Evolutionary conservation across 2,797 vertebrate species (phyloP).

Genomic region (Acrossocheilus fasciatus): DNA sequence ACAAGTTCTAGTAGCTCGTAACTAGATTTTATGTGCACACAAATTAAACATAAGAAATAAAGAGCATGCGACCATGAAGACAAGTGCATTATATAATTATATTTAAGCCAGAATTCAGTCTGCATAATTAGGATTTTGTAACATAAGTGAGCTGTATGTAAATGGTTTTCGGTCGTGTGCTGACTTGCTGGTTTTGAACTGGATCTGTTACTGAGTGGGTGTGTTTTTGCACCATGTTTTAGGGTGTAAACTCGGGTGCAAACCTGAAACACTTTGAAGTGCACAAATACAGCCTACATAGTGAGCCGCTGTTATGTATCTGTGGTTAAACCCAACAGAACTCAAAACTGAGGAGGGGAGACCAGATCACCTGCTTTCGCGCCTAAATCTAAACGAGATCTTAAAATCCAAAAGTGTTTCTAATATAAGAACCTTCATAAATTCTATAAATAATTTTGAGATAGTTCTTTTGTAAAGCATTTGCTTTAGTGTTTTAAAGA

Average conservation of each 20-base stretch:
- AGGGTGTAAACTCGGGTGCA: constrained; percentile 49
- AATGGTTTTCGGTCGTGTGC: background rate
- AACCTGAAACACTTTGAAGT: constrained; percentile 59
- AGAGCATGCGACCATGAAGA: background rate
- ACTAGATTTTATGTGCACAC: background rate
- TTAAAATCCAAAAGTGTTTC: background rate
- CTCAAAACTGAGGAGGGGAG: constrained; percentile 8
- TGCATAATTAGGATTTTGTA: background rate
- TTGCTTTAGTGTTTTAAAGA: background rate
- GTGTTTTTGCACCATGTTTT: constrained; percentile 42
- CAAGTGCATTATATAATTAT: too few relatives aligned
- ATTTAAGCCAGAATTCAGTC: background rate
- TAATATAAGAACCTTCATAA: background rate
- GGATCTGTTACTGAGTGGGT: constrained; percentile 36
- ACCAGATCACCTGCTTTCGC: constrained; percentile 31
- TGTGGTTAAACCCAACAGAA: constrained; percentile 54
- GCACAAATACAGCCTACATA: constrained; percentile 50
- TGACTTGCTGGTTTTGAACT: constrained; percentile 30
- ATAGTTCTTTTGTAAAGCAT: background rate
- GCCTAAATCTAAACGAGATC: constrained; percentile 44
- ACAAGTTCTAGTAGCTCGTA: background rate
- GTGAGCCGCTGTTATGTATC: constrained; percentile 44
- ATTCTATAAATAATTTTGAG: too few relatives aligned
- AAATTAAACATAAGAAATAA: background rate
- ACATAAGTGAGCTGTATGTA: too few relatives aligned